These are phyloP conservation scores for Micromesistius poutassou DNA, from an alignment of 2,797 vertebrate genomes.

Conservation along the genomic window DNA sequence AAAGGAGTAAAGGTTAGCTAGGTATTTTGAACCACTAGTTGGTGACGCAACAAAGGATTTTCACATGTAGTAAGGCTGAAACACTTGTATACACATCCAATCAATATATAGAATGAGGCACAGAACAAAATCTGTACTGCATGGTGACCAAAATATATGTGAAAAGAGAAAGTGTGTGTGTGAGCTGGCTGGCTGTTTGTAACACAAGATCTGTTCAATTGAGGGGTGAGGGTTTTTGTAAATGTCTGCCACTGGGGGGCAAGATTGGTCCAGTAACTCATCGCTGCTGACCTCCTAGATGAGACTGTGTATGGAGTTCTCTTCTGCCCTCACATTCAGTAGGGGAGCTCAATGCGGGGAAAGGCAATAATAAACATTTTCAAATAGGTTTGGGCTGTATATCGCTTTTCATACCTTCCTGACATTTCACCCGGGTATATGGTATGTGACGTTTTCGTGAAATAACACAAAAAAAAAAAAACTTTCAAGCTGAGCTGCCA, in stretches of 20 bases:
- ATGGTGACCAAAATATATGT: too few relatives aligned
- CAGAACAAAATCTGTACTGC: too few relatives aligned
- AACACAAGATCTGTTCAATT: neutral
- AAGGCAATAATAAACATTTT: neutral
- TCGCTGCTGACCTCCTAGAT: conserved; percentile 38
- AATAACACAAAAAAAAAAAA: too few relatives aligned
- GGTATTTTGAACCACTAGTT: too few relatives aligned
- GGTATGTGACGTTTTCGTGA: too few relatives aligned
- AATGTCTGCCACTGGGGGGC: conserved; percentile 65
- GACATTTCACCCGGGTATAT: neutral
- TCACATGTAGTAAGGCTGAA: too few relatives aligned
- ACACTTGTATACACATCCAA: too few relatives aligned
- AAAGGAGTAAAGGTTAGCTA: too few relatives aligned
- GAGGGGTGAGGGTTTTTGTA: conserved; percentile 30
- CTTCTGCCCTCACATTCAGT: neutral
- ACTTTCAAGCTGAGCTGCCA: too few relatives aligned
- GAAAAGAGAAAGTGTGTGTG: neutral
- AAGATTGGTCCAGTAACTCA: conserved; percentile 61
- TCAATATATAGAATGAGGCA: too few relatives aligned
- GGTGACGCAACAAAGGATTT: too few relatives aligned
- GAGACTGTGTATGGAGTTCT: neutral
- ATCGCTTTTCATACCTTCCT: neutral
- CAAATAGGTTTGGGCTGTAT: neutral
- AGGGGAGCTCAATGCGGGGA: neutral
- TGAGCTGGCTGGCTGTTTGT: neutral